Base-by-base conservation (phyloP, 2,888 invertebrate genomes). In the Leptodirus hochenwartii region DNA sequence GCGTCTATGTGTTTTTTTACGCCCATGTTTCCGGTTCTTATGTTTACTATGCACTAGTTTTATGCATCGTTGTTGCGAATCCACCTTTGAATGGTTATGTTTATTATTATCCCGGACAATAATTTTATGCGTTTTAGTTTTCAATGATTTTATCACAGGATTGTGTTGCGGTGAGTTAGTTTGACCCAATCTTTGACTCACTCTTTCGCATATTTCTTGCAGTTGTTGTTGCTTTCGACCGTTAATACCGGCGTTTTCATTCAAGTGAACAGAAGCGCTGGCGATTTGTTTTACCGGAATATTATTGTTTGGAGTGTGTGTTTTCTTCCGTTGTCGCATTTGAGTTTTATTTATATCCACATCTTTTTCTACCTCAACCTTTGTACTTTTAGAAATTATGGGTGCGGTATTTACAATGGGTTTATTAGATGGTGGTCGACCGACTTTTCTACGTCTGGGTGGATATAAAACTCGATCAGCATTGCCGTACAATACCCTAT, bases 381-480 rank as follows among this genome's bases (percentile, higher is more conserved):
- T n/a, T n/a, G n/a, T n/a, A n/a, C n/a, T n/a, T n/a, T n/a, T n/a
- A n/a, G n/a, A n/a, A n/a, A n/a, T n/a, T n/a, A n/a, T n/a, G n/a
- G n/a, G n/a, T n/a, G n/a, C n/a, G 20, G 6, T 20, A 20, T 6
- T 6, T 20, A n/a, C 20, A 20, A 20, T 20, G 8, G 20, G 6
- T 20, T 20, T 20, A 8, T 20, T 20, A 6, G 6, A n/a, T n/a
- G 6, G 6, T n/a, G 6, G 8, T 20, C 20, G 20, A 20, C n/a
- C n/a, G 20, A 69, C 74, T 53, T 75, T 78, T 37, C 77, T 64
- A n/a, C 20, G 20, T 33, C 78, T 66, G 1, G 79, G 79, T 1
- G 80, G 80, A 54, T 80, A 80, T 9, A 80, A 52, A 2, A 79
- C 76, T 39, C 77, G 61, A 43, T 80, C 80, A 0, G 77, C 73